A percentile compares a stretch with the other conserved stretches of the same genome.
Conservation (phyloP, 2,113 vertebrate species). For the Pomatostomus ruficeps region DNA sequence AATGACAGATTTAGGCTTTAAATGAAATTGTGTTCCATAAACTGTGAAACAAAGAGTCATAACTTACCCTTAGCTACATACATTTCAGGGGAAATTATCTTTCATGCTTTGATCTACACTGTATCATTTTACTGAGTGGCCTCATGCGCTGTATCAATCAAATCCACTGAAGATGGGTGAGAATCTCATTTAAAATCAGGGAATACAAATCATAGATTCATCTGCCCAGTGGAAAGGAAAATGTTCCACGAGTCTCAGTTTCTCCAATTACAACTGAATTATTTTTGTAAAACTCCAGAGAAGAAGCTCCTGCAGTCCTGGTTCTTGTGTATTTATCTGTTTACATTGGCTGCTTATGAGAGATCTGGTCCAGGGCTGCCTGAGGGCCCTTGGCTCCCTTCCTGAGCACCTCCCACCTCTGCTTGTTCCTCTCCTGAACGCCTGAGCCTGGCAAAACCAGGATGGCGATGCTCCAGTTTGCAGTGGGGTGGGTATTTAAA, state of each 20-base stretch:
- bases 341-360: fast-evolving
- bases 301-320: background rate
- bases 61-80: conserved; percentile 66
- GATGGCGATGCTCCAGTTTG: background rate
- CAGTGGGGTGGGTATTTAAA: background rate
- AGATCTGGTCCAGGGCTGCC: background rate
- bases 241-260: conserved; percentile 33
- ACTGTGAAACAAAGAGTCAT: conserved; percentile 77
- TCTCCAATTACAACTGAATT: conserved; percentile 56
- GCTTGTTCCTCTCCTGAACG: background rate
- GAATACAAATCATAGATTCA: conserved; percentile 65
- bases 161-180: conserved; percentile 42
- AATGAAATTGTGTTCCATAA: conserved; percentile 77
- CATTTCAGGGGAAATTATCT: conserved; percentile 72
- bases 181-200: conserved; percentile 69
- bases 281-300: conserved; percentile 38
- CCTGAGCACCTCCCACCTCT: background rate
- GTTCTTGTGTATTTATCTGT: background rate
- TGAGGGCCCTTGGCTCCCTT: background rate
- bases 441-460: background rate
- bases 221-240: conserved; percentile 59
- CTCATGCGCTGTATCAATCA: conserved; percentile 72
- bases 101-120: conserved; percentile 71
- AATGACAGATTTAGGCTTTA: conserved; percentile 75
- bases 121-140: conserved; percentile 73